phyloP scores from a whole-genome alignment of 2,888 invertebrate species.

The Malthinus seriepunctatus region DNA sequence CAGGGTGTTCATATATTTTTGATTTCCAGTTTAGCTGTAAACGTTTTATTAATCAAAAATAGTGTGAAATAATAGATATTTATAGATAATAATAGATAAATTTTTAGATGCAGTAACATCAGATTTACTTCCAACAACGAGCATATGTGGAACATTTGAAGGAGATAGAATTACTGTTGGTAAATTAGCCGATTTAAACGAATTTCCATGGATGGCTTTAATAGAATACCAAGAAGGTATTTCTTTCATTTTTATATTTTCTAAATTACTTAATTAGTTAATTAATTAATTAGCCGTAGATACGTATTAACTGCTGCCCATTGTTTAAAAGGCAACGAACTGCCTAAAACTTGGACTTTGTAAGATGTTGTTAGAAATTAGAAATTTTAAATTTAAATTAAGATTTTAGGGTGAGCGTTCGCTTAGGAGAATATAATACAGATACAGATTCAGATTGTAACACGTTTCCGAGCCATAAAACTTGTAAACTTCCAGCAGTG shows the following conservation, averaged over 20 bases:
- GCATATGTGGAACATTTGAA: constrained; percentile 58
- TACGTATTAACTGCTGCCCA: constrained; percentile 43
- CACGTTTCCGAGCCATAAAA: constrained; percentile 42
- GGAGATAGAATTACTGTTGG: constrained; percentile 67
- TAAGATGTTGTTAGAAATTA: constrained; percentile 46
- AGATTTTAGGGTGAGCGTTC: constrained; percentile 63
- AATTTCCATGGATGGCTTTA: constrained; percentile 74
- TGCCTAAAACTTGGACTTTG: constrained; percentile 66
- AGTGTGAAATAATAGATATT: too few species aligned
- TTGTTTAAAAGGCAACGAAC: constrained; percentile 67
- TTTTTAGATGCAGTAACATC: constrained; percentile 35
- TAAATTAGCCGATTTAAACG: constrained; percentile 62
- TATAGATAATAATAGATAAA: too few species aligned
- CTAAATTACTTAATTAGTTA: too few species aligned
- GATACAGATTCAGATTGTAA: constrained; percentile 64
- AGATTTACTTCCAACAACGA: constrained; percentile 43
- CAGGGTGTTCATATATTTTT: too few species aligned
- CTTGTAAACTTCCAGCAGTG: constrained; percentile 64
- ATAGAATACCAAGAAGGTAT: constrained; percentile 68
- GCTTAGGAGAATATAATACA: constrained; percentile 69
- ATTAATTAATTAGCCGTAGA: background rate
- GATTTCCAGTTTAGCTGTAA: too few species aligned
- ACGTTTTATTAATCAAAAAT: too few species aligned
- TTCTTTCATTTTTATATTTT: constrained; percentile 31
- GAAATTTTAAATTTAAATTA: too few species aligned